Evolutionary conservation across 2,113 vertebrate genomes (phyloP), one percentile per base, ranked within the genome.

Genomic region (Drymodes brunneopygia): DNA sequence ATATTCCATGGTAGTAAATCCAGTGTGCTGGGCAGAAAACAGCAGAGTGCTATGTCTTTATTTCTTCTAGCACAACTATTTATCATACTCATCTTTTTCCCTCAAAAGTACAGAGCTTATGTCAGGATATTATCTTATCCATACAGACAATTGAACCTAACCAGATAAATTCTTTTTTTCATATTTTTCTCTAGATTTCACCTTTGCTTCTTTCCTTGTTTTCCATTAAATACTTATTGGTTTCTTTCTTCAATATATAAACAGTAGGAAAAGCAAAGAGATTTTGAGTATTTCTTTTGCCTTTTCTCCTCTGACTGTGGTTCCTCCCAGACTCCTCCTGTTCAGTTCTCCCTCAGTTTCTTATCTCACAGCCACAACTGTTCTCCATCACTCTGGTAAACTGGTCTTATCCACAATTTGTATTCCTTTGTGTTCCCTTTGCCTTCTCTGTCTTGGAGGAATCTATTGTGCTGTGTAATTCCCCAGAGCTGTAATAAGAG

Each of bases 81-180:
- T 91, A 45, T 42, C 40, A n/a, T 51, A 23, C 0, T 0, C 33
- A 20, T 8, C 6, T 50, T 80, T 61, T 47, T 0, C 10, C 10
- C 9, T 7, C 0, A 79, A 36, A 75, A 11, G 7, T 60, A 9
- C 8, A 84, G 38, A 67, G 12, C 6, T 50, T 60, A 72, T 60
- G 15, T 45, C 36, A 86, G n/a, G 36, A 82, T 64, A 38, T 74
- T 33, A 9, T 48, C 22, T 73, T 73, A 36, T 21, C 28, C 36
- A 65, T 20, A 33, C 4, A 66, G 28, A 12, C 12, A 58, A 33
- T 9, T 58, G 53, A 83, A 53, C 29, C 40, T 31, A 53, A 48
- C 11, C 7, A 70, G 16, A 9, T 15, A 40, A 10, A 3, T 35
- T 54, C 2, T 27, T 73, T 58, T 58, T 56, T 79, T 48, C 7